A percentile compares a stretch with the other conserved stretches of the same genome.
These are phyloP conservation scores for Leptinotarsa tumamoca DNA, from an alignment of 2,888 invertebrate genomes.

Conservation along the genomic window DNA sequence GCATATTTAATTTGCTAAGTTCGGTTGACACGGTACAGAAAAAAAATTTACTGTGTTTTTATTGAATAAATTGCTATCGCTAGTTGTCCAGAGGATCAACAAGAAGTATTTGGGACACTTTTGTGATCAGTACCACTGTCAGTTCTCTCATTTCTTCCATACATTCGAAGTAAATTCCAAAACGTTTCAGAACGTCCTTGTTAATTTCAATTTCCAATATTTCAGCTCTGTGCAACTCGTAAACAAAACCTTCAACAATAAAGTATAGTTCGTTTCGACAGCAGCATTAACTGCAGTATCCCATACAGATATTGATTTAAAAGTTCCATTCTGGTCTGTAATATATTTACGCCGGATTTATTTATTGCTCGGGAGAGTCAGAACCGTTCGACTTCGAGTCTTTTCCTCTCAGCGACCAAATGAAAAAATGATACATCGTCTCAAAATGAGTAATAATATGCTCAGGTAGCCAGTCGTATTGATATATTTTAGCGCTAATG, in stretches of 20 bases:
- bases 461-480: constrained; percentile 57
- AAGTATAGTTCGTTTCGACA: constrained; percentile 32
- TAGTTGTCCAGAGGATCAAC: too few species aligned
- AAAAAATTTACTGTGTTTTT: background rate
- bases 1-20: too few species aligned
- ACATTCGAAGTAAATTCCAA: background rate
- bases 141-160: background rate
- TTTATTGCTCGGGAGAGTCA: constrained; percentile 27
- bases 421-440: constrained; percentile 57
- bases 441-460: constrained; percentile 58
- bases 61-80: too few species aligned
- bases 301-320: constrained; percentile 42
- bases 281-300: constrained; percentile 40
- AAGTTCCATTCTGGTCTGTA: constrained; percentile 33
- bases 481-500: constrained; percentile 57
- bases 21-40: background rate
- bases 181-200: constrained; percentile 4
- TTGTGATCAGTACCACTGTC: too few species aligned
- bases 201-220: constrained; percentile 13
- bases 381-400: constrained; percentile 30
- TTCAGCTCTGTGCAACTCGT: background rate
- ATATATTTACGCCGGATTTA: constrained; percentile 28
- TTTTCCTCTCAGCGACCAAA: constrained; percentile 47
- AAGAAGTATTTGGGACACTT: too few species aligned
- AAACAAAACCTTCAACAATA: constrained; percentile 20